These are phyloP conservation scores for Gastracanthus pulcherrimus DNA, from an alignment of 2,888 invertebrate species.

Conservation along the genomic window DNA sequence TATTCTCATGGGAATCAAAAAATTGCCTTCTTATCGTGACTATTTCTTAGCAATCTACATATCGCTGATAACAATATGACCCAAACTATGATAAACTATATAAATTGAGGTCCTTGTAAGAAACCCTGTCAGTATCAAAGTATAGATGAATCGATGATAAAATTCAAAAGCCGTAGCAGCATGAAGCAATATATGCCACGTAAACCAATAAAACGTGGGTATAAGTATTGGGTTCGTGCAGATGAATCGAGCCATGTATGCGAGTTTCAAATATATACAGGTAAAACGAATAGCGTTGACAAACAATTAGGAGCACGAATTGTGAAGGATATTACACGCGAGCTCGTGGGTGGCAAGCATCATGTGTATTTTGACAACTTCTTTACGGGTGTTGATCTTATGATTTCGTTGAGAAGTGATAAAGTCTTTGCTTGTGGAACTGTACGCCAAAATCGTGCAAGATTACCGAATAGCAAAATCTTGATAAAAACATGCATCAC, in stretches of 20 bases:
- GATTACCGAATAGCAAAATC: constrained; percentile 62
- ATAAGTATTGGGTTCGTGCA: too few relatives aligned
- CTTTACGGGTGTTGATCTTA: constrained; percentile 62
- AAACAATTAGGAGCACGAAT: constrained; percentile 60
- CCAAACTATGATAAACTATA: too few relatives aligned
- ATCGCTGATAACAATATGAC: too few relatives aligned
- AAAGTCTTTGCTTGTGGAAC: constrained; percentile 66
- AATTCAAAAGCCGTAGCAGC: too few relatives aligned
- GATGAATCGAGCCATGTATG: background rate
- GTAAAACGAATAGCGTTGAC: background rate
- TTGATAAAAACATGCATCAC: constrained; percentile 61
- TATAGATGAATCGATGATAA: too few relatives aligned
- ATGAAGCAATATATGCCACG: too few relatives aligned
- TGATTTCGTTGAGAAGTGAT: constrained; percentile 58
- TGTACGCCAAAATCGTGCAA: constrained; percentile 61
- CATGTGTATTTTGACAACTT: constrained; percentile 65
- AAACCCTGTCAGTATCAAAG: too few relatives aligned
- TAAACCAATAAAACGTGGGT: too few relatives aligned
- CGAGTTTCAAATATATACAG: background rate
- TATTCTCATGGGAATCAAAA: too few relatives aligned
- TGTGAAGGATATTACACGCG: constrained; percentile 61
- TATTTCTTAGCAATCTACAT: too few relatives aligned
- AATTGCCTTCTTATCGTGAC: too few relatives aligned
- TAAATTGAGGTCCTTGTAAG: too few relatives aligned
- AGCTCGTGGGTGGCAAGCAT: constrained; percentile 60